phyloP scores from a whole-genome alignment of 2,888 invertebrate genomes.

The Leptinotarsa rubiginosa region DNA sequence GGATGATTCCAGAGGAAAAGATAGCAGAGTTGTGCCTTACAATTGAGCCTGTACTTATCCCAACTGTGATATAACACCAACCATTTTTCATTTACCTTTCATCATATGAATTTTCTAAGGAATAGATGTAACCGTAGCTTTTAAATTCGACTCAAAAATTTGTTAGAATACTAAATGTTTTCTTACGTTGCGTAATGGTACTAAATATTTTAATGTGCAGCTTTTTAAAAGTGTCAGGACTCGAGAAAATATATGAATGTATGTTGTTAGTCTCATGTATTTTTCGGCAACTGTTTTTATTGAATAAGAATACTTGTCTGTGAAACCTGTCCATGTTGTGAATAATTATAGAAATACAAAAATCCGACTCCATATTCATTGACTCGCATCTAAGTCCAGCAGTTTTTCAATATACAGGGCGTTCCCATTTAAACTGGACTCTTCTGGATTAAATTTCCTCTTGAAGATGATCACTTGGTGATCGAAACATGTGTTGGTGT shows the following conservation, averaged over 20 bases:
- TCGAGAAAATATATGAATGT: neutral
- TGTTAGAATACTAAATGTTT: neutral
- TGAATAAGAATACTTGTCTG: neutral
- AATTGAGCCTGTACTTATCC: conserved; percentile 39
- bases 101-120: neutral
- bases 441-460: too few relatives aligned
- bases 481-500: too few relatives aligned
- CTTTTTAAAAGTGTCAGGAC: neutral
- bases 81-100: conserved; percentile 24
- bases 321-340: neutral
- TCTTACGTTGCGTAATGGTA: neutral
- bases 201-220: neutral
- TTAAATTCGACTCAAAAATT: neutral
- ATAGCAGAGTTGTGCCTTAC: conserved; percentile 40
- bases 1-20: conserved; percentile 48
- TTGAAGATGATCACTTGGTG: too few relatives aligned
- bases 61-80: conserved; percentile 42
- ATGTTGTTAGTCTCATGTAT: neutral
- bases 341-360: neutral
- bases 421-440: too few relatives aligned
- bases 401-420: too few relatives aligned
- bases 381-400: too few relatives aligned
- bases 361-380: neutral
- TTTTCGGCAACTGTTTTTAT: conserved; percentile 4
- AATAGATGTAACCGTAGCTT: neutral